A percentile compares a stretch with the other conserved stretches of the same genome.
Evolutionary conservation across 1,140 invertebrate species (phyloP).

Genomic region (Macrotrachela quadricornifera): DNA sequence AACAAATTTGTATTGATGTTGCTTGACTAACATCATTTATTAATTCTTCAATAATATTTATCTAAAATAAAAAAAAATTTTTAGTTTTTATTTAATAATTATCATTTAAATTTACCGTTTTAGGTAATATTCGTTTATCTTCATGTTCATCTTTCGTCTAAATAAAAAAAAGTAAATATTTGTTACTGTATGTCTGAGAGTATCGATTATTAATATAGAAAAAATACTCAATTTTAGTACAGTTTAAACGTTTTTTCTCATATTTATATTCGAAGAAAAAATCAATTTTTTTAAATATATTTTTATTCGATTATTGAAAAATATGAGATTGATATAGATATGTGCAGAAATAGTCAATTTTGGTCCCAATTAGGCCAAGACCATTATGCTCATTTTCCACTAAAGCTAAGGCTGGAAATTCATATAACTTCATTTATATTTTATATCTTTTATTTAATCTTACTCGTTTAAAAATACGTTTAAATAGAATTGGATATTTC

Average conservation of each 20-base stretch:
- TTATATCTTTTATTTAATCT: constrained; percentile 11
- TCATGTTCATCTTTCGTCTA: constrained; percentile 23
- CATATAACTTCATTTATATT: no score
- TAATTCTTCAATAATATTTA: constrained; percentile 27
- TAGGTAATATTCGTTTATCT: constrained; percentile 18
- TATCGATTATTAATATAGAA: background rate
- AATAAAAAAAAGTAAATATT: constrained; percentile 1
- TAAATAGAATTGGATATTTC: constrained; percentile 37
- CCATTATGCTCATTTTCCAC: no score
- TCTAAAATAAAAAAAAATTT: constrained; percentile 7
- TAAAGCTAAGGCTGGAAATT: no score
- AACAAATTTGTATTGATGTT: constrained; percentile 34
- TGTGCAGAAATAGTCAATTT: no score
- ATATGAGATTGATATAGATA: no score
- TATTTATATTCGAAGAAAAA: no score
- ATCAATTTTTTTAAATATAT: no score
- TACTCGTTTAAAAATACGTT: constrained; percentile 34
- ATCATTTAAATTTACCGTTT: constrained; percentile 16
- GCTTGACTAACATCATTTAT: constrained; percentile 31
- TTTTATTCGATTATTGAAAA: no score
- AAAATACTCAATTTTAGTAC: background rate
- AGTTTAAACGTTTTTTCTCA: background rate
- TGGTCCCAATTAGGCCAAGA: no score
- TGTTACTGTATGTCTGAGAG: background rate
- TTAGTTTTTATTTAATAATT: background rate